Evolutionary conservation across 1,140 invertebrate species (phyloP).

Genomic region (Sweltsa coloradensis): DNA sequence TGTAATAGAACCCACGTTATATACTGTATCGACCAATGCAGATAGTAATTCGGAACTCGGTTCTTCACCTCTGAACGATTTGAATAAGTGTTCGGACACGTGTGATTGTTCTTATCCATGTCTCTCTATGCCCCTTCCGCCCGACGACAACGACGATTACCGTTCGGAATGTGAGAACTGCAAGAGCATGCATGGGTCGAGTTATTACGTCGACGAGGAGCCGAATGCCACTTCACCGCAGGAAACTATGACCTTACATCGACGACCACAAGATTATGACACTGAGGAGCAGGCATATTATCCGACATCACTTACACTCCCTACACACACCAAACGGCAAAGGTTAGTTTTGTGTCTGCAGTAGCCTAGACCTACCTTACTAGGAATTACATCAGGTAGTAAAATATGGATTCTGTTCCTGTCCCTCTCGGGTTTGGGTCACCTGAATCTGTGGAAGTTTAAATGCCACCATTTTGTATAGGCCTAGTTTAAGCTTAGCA

Average conservation of each 20-base stretch:
- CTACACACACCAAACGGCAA: slow-evolving; percentile 47
- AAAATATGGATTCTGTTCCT: no score
- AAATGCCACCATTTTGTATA: no score
- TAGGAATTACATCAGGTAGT: not conserved
- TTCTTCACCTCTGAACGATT: slow-evolving; percentile 8
- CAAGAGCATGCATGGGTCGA: slow-evolving; percentile 47
- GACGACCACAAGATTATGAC: slow-evolving; percentile 36
- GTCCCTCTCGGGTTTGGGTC: not conserved
- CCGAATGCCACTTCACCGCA: slow-evolving; percentile 37
- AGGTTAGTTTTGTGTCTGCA: slow-evolving; percentile 32
- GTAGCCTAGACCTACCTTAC: not conserved
- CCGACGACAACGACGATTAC: slow-evolving; percentile 56
- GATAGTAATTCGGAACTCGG: not conserved
- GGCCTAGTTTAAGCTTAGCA: no score
- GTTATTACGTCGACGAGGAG: slow-evolving; percentile 47
- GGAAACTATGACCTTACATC: slow-evolving; percentile 57
- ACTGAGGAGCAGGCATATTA: slow-evolving; percentile 40
- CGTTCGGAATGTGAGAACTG: slow-evolving; percentile 73
- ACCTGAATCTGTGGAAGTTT: no score
- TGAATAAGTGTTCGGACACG: slow-evolving; percentile 11
- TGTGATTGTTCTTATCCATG: slow-evolving; percentile 33
- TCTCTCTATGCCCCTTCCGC: slow-evolving; percentile 29
- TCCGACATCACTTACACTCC: slow-evolving; percentile 51
- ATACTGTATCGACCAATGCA: not conserved
- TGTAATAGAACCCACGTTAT: not conserved